Conservation (phyloP, 2,113 vertebrate genomes). For the Lanius ludovicianus region DNA sequence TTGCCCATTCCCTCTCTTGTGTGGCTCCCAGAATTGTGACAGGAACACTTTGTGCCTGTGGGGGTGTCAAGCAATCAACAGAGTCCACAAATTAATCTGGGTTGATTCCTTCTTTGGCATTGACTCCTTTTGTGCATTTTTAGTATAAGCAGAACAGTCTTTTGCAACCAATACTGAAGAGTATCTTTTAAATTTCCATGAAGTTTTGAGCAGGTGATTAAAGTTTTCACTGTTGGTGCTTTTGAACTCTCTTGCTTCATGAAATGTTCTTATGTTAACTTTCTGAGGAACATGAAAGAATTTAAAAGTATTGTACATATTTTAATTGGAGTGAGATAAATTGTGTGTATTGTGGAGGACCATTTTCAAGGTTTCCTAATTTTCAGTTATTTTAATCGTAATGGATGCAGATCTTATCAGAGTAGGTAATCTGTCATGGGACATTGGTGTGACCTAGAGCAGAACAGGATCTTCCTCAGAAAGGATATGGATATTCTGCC, state of each 20-base stretch:
- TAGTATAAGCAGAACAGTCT: not conserved
- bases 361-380: not conserved
- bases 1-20: not conserved
- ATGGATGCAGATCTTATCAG: not conserved
- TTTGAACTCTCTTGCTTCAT: not conserved
- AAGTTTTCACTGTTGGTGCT: not conserved
- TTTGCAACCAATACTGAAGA: not conserved
- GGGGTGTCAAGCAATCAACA: not conserved
- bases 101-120: not conserved
- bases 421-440: not conserved
- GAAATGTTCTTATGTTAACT: not conserved
- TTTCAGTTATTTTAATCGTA: not conserved
- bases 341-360: not conserved
- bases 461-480: not conserved
- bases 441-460: not conserved
- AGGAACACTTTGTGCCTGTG: not conserved
- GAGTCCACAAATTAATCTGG: not conserved
- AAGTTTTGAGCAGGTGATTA: not conserved
- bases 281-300: not conserved
- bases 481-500: not conserved
- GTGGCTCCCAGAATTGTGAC: not conserved
- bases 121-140: not conserved
- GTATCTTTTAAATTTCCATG: not conserved
- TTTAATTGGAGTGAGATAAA: not conserved
- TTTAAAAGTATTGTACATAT: not conserved